Conservation (phyloP, 2,888 invertebrate species). For the Nemotelus pantherinus region DNA sequence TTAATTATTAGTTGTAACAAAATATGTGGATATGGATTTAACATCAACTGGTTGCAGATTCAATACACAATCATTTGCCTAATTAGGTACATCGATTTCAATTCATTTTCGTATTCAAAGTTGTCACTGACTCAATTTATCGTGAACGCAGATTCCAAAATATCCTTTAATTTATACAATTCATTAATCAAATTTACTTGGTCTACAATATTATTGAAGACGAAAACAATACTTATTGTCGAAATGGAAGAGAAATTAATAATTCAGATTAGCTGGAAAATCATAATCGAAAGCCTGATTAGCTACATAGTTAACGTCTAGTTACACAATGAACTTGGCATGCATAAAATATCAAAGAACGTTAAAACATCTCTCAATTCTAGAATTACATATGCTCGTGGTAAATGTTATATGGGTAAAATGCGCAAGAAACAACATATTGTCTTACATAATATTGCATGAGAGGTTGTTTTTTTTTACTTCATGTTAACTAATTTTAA, state of each 20-base stretch:
- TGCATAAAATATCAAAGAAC: slow-evolving; percentile 30
- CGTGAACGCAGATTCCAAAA: slow-evolving; percentile 14
- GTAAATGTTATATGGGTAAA: slow-evolving; percentile 14
- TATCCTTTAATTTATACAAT: slow-evolving; percentile 20
- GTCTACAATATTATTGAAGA: slow-evolving; percentile 49
- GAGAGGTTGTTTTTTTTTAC: background rate
- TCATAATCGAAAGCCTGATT: slow-evolving; percentile 31
- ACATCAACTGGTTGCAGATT: slow-evolving; percentile 38
- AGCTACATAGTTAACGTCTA: slow-evolving; percentile 20
- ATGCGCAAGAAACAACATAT: slow-evolving; percentile 25
- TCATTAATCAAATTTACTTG: slow-evolving; percentile 47
- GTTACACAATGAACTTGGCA: slow-evolving; percentile 36
- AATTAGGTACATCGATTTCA: slow-evolving; percentile 48
- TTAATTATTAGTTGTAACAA: slow-evolving; percentile 21
- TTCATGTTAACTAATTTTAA: slow-evolving; percentile 25
- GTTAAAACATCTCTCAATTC: background rate
- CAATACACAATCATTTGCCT: slow-evolving; percentile 41
- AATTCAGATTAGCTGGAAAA: slow-evolving; percentile 50
- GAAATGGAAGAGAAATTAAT: slow-evolving; percentile 39
- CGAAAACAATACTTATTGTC: slow-evolving; percentile 48
- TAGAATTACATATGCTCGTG: background rate
- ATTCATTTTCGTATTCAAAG: slow-evolving; percentile 64
- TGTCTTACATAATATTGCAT: slow-evolving; percentile 33
- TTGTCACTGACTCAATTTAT: slow-evolving; percentile 61
- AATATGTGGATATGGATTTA: slow-evolving; percentile 29